Base-by-base conservation (phyloP, 2,888 invertebrate genomes). In the Kryphioiulus occultus region DNA sequence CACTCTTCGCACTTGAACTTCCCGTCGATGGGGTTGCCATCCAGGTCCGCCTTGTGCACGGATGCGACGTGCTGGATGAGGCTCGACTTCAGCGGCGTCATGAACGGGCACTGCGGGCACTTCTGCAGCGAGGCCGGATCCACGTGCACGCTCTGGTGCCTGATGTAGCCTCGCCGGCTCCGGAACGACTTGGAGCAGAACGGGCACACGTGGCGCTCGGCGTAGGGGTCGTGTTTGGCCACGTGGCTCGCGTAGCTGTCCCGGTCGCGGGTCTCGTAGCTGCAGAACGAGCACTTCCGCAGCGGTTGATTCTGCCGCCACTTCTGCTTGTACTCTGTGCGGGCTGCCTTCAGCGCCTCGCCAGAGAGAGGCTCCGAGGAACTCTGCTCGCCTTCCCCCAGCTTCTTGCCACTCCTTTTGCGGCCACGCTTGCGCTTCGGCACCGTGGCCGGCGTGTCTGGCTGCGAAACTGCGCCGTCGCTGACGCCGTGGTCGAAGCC, bases 41-140 rank as follows among this genome's bases (percentile, higher is more conserved):
- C 88, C 19, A 89, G 59, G 44, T 89, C 89, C 68, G 89, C 90
- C 26, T 89, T 88, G 87, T 91, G 91, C 10, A 90, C 89, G 32
- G 90, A 89, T 12, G 90, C 90, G 39, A 90, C 86, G 87, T 91
- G 91, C 53, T 90, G 90, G 19, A 88, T 86, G 26, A 91, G 89
- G 88, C 90, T 90, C 9, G 88, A 89, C 87, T 89, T 90, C 88
- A 90, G 90, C 47, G 90, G 89, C 26, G 89, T 90, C 42, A 88
- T 88, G 85, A 90, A 90, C 9, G 89, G 89, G 78, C 87, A 87
- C 19, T 89, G 89, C 4, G 89, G 88, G 88, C 90, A 90, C 90
- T 90, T 88, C 12, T 85, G 85, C 87, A 19, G 9, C 26, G 26
- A 85, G 84, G 26, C 47, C 68, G 87, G 59, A 88, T 78, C 42